Evolutionary conservation across 2,888 invertebrate genomes (phyloP).

Genomic region (Phortica okadai): DNA sequence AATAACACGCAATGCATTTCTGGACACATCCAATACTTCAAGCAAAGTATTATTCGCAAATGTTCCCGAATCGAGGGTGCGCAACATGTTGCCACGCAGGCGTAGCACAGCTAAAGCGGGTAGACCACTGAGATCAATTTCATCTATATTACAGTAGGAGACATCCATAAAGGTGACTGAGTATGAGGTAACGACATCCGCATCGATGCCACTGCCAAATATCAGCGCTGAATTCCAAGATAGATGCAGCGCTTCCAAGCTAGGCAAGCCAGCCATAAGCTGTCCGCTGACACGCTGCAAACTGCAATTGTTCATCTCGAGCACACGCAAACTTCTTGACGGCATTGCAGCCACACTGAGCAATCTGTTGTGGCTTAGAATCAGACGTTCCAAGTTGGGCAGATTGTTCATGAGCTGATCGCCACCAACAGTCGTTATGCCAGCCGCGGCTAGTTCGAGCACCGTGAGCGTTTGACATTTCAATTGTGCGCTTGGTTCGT

Average conservation of each 20-base stretch:
- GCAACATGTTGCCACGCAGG: conserved; percentile 82
- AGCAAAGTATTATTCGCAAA: conserved; percentile 81
- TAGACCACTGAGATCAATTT: conserved; percentile 80
- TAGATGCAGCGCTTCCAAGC: conserved; percentile 80
- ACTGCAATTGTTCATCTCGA: conserved; percentile 80
- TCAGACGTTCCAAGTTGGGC: conserved; percentile 78
- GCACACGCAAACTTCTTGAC: conserved; percentile 78
- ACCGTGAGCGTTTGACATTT: conserved; percentile 79
- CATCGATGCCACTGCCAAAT: conserved; percentile 69
- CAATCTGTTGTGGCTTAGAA: conserved; percentile 79
- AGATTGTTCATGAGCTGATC: conserved; percentile 75
- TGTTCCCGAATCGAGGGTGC: conserved; percentile 78
- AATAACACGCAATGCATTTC: conserved; percentile 81
- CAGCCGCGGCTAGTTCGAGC: conserved; percentile 81
- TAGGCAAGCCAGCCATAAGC: conserved; percentile 79
- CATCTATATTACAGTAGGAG: conserved; percentile 81
- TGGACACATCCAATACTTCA: conserved; percentile 81
- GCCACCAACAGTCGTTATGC: conserved; percentile 79
- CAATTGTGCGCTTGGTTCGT: conserved; percentile 78
- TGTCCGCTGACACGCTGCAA: conserved; percentile 78
- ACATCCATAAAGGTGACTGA: conserved; percentile 80
- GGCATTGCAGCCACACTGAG: conserved; percentile 77
- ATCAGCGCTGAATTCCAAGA: conserved; percentile 80
- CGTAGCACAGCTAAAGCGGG: conserved; percentile 80
- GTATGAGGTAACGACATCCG: conserved; percentile 77